These are phyloP conservation scores for Andricus grossulariae DNA, from an alignment of 1,140 invertebrate genomes.

Conservation along the genomic window DNA sequence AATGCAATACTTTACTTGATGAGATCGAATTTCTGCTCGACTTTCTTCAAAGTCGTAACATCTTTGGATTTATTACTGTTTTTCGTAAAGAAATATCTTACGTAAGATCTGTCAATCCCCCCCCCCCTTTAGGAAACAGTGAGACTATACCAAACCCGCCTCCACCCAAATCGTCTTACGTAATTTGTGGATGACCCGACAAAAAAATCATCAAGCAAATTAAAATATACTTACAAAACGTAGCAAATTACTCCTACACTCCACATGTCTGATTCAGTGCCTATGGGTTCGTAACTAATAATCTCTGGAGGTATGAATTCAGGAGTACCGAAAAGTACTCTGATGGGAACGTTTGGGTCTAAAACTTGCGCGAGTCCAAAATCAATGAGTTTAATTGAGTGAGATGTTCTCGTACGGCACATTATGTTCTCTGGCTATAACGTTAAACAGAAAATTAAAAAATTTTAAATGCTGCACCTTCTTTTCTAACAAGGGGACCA, in stretches of 20 bases:
- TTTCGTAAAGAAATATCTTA: too few species aligned
- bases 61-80: too few species aligned
- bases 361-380: slow-evolving; percentile 92
- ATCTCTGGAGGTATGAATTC: slow-evolving; percentile 97
- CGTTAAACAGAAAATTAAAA: slow-evolving; percentile 33
- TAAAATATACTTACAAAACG: slow-evolving; percentile 85
- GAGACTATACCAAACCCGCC: too few species aligned
- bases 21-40: too few species aligned
- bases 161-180: too few species aligned
- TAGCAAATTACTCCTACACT: slow-evolving; percentile 95
- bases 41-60: too few species aligned
- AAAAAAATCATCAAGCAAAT: background rate
- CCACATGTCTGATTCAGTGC: slow-evolving; percentile 94
- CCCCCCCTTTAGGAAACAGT: too few species aligned
- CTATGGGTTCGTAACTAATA: slow-evolving; percentile 92
- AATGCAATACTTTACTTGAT: too few species aligned
- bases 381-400: slow-evolving; percentile 93
- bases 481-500: too few species aligned
- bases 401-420: slow-evolving; percentile 87
- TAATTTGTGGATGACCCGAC: too few species aligned
- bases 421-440: slow-evolving; percentile 93
- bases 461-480: background rate
- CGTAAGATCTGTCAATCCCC: too few species aligned
- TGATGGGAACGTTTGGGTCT: slow-evolving; percentile 81
- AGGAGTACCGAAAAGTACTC: slow-evolving; percentile 93